Percentiles rank a stretch among this genome's conserved stretches.
These are phyloP conservation scores for Thecophora atra DNA, from an alignment of 2,888 invertebrate genomes.

Conservation along the genomic window DNA sequence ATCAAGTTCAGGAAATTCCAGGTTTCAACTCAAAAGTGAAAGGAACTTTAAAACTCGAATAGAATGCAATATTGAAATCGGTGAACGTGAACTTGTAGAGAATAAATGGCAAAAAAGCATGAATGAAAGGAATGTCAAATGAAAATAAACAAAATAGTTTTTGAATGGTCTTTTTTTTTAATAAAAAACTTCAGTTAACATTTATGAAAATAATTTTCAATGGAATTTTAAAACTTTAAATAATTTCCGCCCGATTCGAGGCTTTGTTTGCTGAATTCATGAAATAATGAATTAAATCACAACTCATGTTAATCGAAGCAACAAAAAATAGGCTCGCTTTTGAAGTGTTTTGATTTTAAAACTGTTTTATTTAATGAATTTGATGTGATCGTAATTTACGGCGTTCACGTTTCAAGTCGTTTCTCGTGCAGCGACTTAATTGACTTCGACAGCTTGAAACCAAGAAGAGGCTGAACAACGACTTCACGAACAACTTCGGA, in stretches of 20 bases:
- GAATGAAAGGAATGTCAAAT: too few species aligned
- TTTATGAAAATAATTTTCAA: background rate
- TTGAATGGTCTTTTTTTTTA: background rate
- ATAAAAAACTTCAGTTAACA: background rate
- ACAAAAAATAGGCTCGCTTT: too few species aligned
- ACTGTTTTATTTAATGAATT: too few species aligned
- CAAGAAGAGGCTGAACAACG: slow-evolving; percentile 5
- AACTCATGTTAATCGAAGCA: too few species aligned
- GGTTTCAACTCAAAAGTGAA: too few species aligned
- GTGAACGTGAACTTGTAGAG: too few species aligned
- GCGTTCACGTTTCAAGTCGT: background rate
- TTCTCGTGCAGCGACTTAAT: background rate
- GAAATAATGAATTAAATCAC: background rate
- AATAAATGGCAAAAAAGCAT: too few species aligned
- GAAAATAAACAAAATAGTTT: too few species aligned
- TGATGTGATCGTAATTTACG: background rate
- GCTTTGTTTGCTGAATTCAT: background rate
- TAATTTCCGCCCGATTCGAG: background rate
- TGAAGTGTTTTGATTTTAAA: too few species aligned
- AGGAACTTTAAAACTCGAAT: too few species aligned
- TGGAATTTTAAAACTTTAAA: background rate
- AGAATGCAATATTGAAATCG: too few species aligned
- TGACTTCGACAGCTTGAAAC: background rate
- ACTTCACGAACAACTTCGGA: background rate
- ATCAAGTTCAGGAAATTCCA: too few species aligned